Evolutionary conservation across 2,797 vertebrate genomes (phyloP).

Genomic region (Nothura maculosa): DNA sequence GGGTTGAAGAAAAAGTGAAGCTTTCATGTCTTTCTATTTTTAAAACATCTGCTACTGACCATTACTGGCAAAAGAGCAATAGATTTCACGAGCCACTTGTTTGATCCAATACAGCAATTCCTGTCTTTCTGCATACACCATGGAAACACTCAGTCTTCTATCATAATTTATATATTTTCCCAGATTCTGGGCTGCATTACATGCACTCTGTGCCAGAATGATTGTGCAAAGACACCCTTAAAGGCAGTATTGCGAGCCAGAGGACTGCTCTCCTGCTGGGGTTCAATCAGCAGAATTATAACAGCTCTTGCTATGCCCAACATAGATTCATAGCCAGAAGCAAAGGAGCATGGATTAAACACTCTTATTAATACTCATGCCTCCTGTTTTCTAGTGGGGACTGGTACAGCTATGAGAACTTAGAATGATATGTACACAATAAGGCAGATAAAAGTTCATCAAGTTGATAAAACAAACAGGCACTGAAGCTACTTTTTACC

Average conservation of each 20-base stretch:
- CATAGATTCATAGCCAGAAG: background rate
- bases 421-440: background rate
- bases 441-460: background rate
- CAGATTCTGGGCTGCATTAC: background rate
- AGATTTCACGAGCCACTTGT: slow-evolving; percentile 33
- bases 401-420: background rate
- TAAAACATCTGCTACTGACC: slow-evolving; percentile 27
- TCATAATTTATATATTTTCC: slow-evolving; percentile 16
- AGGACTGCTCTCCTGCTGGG: background rate
- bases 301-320: background rate
- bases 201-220: background rate
- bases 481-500: background rate
- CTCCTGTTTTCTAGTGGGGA: background rate
- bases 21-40: background rate
- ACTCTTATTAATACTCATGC: background rate
- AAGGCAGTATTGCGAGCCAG: slow-evolving; percentile 3
- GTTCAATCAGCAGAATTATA: background rate
- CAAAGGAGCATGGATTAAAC: background rate
- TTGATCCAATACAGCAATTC: slow-evolving; percentile 36
- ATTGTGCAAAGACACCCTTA: slow-evolving; percentile 16
- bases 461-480: background rate
- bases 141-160: slow-evolving; percentile 27
- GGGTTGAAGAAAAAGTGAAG: background rate
- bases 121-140: slow-evolving; percentile 6
- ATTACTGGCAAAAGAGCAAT: slow-evolving; percentile 4